phyloP scores from a whole-genome alignment of 2,888 invertebrate species.

The Melangyna quadrimaculata region DNA sequence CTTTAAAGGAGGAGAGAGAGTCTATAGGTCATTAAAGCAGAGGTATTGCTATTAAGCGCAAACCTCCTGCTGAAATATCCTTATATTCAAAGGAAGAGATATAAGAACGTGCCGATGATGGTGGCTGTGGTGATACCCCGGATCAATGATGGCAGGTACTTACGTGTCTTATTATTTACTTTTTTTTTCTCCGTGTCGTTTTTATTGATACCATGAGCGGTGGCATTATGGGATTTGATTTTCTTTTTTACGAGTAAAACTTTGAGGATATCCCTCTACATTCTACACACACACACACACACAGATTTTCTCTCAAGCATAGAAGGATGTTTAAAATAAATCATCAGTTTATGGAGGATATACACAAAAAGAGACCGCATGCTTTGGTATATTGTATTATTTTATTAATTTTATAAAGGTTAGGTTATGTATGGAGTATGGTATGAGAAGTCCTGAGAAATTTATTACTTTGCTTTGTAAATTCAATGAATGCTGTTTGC shows the following conservation, averaged over 20 bases:
- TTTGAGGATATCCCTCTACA: conserved; percentile 11
- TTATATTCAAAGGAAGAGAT: conserved; percentile 8
- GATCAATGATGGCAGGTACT: conserved; percentile 31
- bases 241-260: conserved; percentile 25
- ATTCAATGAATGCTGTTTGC: conserved; percentile 14
- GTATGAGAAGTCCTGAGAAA: not conserved
- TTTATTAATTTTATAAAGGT: not conserved
- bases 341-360: not conserved
- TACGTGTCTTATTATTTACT: conserved; percentile 47
- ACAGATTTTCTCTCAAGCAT: not conserved
- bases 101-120: conserved; percentile 32
- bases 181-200: conserved; percentile 29
- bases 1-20: not conserved
- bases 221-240: conserved; percentile 46
- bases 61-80: conserved; percentile 12
- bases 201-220: conserved; percentile 60
- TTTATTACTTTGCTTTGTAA: conserved; percentile 30
- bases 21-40: conserved; percentile 51
- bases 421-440: not conserved
- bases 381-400: conserved; percentile 9
- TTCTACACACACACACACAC: not conserved
- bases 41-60: conserved; percentile 59
- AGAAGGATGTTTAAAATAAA: conserved; percentile 1
- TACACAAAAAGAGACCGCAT: not conserved
- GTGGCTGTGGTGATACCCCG: not conserved